Conservation (phyloP, 2,113 vertebrate species). For the Fukomys damarensis region DNA sequence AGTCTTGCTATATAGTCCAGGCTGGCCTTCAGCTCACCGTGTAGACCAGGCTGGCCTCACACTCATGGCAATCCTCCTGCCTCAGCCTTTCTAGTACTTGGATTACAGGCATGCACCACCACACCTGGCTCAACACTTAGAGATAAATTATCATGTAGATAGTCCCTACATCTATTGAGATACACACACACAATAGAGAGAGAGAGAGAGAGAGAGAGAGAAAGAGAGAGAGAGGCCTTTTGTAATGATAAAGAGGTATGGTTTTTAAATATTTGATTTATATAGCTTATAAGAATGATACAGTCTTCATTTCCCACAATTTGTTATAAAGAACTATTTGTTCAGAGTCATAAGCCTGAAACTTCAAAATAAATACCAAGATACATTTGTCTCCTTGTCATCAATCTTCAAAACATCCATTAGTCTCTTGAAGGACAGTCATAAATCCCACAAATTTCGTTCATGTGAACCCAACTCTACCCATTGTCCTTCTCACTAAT, state of each 20-base stretch:
- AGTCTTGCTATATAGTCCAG: background rate
- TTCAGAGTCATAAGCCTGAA: conserved; percentile 78
- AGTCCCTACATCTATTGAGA: conserved; percentile 53
- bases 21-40: background rate
- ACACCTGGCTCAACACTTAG: background rate
- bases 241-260: background rate
- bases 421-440: conserved; percentile 78
- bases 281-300: conserved; percentile 69
- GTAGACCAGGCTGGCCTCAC: background rate
- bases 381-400: conserved; percentile 73
- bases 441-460: conserved; percentile 82
- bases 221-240: background rate
- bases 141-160: background rate
- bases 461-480: conserved; percentile 80
- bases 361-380: conserved; percentile 80
- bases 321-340: conserved; percentile 77
- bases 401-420: conserved; percentile 76
- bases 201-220: background rate
- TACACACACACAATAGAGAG: background rate
- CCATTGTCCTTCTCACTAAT: conserved; percentile 79
- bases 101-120: background rate
- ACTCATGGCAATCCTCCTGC: background rate
- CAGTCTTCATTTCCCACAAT: conserved; percentile 73
- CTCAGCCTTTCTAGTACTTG: background rate
- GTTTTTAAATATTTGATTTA: conserved; percentile 65